Evolutionary conservation across 2,113 vertebrate genomes (phyloP), one percentile per base, ranked within the genome.

Genomic region (Puffinus mauretanicus): DNA sequence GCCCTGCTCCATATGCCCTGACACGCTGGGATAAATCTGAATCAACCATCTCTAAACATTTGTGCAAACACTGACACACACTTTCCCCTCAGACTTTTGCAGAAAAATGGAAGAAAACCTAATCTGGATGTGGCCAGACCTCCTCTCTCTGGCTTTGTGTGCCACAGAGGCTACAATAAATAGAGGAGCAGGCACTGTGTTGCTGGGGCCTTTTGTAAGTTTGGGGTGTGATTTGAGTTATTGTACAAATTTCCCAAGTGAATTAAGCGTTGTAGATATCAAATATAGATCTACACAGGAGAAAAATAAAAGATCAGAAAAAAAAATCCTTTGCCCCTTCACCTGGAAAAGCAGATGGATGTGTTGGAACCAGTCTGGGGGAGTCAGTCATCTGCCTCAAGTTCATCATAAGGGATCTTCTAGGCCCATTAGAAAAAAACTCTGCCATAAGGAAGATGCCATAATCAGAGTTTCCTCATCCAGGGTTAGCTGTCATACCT

Each of bases 101-200:
- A 82, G 61, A 73, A 90, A 80, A 92, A 73, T 51, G 9, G 32
- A 66, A 76, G n/a, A 64, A 85, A 77, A 13, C 0, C 30, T 27
- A 12, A 82, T 40, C 14, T 71, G 13, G 57, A 38, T 21, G 47
- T 6, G 1, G n/a, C 7, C 47, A 90, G 69, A 71, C 5, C 34
- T 10, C 36, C 27, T 65, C 62, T 44, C 46, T 49, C 21, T 54
- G 34, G 6, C 40, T 66, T 65, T 54, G 17, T 30, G 26, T 47
- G 36, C 29, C 75, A 51, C 51, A 38, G 34, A 34, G 4, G 36
- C 16, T 94, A 32, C 60, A 52, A n/a, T 16, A 44, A 71, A 27
- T 0, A 46, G 42, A 60, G 32, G 13, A 84, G 32, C 9, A n/a
- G 30, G 17, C 44, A 40, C 21, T 16, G 11, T 2, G 0, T 10